Evolutionary conservation across 2,113 vertebrate genomes (phyloP).

Genomic region (Cephalopholis sonnerati): DNA sequence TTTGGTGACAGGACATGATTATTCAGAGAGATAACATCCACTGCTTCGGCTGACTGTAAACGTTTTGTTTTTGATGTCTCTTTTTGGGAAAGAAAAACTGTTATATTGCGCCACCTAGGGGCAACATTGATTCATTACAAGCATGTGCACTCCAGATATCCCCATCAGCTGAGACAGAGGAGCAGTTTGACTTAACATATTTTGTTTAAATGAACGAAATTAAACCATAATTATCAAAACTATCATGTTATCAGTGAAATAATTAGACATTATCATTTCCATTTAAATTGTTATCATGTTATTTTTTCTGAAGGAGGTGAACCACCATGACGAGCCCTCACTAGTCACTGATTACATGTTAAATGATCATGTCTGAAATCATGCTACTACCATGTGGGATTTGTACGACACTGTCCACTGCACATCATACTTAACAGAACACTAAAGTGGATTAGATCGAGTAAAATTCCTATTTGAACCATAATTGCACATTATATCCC

Average conservation of each 20-base stretch:
- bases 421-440: conserved; percentile 55
- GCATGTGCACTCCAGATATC: neutral
- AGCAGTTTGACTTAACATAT: neutral
- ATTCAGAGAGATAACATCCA: too few relatives aligned
- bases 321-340: conserved; percentile 6
- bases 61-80: neutral
- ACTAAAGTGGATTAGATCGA: conserved; percentile 52
- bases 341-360: conserved; percentile 27
- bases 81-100: neutral
- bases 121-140: conserved; percentile 15
- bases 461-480: conserved; percentile 50
- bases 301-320: neutral
- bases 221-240: neutral
- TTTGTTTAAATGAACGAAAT: neutral
- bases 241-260: neutral
- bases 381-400: neutral
- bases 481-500: conserved; percentile 73
- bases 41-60: too few relatives aligned
- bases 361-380: conserved; percentile 20
- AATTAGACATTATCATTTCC: neutral
- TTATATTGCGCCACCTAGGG: conserved; percentile 43
- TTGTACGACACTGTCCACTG: conserved; percentile 37
- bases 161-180: neutral
- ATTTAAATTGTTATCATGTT: neutral
- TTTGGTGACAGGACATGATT: too few relatives aligned